phyloP scores from a whole-genome alignment of 1,140 invertebrate genomes.

The Penaeus indicus region DNA sequence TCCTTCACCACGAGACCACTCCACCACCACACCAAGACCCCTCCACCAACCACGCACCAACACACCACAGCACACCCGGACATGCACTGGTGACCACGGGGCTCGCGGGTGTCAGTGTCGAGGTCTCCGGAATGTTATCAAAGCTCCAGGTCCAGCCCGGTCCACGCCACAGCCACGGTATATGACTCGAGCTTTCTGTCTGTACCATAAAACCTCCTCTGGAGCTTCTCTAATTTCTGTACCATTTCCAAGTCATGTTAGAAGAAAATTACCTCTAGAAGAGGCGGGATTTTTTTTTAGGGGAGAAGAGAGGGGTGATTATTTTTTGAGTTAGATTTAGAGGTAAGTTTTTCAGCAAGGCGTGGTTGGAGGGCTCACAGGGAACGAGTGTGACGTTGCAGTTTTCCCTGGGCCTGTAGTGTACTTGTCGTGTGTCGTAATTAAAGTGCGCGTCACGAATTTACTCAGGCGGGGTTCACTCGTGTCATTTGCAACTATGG shows the following conservation, averaged over 20 bases:
- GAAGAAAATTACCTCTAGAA: too few species aligned
- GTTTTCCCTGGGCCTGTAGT: constrained; percentile 38
- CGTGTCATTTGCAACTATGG: constrained; percentile 52
- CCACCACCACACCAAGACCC: too few species aligned
- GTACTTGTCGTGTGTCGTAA: constrained; percentile 57
- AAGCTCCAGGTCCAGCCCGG: neutral
- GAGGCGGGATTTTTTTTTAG: neutral
- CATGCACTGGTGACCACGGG: constrained; percentile 4
- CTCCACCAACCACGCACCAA: neutral
- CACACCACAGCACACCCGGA: neutral
- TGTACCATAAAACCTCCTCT: neutral
- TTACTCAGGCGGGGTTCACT: constrained; percentile 40
- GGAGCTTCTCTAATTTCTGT: too few species aligned
- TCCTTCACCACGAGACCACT: too few species aligned
- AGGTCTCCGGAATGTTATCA: constrained; percentile 45
- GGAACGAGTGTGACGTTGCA: constrained; percentile 32
- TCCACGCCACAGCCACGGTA: neutral
- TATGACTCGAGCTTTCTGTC: neutral
- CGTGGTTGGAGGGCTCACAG: constrained; percentile 11
- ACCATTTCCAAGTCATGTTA: too few species aligned
- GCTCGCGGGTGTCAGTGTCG: constrained; percentile 44
- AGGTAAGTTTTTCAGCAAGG: too few species aligned
- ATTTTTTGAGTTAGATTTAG: neutral
- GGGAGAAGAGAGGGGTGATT: constrained; percentile 8
- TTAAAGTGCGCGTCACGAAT: constrained; percentile 53